A percentile compares a stretch with the other conserved stretches of the same genome.
phyloP scores from a whole-genome alignment of 2,888 invertebrate genomes.

The Schrankia costaestrigalis region DNA sequence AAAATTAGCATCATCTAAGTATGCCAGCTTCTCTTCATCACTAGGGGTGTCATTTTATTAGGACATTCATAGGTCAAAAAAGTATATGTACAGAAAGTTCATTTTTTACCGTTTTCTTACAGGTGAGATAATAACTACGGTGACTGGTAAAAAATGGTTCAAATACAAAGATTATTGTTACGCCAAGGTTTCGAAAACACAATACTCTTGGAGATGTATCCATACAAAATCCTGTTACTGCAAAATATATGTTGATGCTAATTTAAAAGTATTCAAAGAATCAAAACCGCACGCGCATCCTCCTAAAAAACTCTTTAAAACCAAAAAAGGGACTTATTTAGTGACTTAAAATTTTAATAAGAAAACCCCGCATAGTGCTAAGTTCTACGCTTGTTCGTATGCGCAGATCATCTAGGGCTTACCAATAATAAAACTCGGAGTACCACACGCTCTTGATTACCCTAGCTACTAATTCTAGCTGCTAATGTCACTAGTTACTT shows the following conservation, averaged over 20 bases:
- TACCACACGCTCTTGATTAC: no score
- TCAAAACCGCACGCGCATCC: constrained; percentile 15
- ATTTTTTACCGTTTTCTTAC: constrained; percentile 3
- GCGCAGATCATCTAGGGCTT: no score
- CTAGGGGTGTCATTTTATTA: no score
- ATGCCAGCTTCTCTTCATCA: no score
- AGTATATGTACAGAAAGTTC: no score
- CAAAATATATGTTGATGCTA: constrained; percentile 10
- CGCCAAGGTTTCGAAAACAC: constrained; percentile 6
- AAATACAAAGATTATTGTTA: constrained; percentile 11
- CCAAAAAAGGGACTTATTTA: neutral
- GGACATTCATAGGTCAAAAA: no score
- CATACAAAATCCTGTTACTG: constrained; percentile 17
- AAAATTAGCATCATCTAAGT: no score
- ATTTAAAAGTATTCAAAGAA: constrained; percentile 10
- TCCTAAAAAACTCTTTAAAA: constrained; percentile 5
- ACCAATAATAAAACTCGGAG: neutral
- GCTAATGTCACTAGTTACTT: no score
- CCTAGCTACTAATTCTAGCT: no score
- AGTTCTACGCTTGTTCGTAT: no score
- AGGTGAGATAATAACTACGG: constrained; percentile 15
- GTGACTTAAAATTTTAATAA: no score
- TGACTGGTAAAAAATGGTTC: constrained; percentile 26
- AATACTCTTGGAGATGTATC: constrained; percentile 6
- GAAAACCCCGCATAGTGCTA: no score